Evolutionary conservation across 2,797 vertebrate species (phyloP), one percentile per base, ranked within the genome.

Genomic region (Sebastes kiyomatsui): DNA sequence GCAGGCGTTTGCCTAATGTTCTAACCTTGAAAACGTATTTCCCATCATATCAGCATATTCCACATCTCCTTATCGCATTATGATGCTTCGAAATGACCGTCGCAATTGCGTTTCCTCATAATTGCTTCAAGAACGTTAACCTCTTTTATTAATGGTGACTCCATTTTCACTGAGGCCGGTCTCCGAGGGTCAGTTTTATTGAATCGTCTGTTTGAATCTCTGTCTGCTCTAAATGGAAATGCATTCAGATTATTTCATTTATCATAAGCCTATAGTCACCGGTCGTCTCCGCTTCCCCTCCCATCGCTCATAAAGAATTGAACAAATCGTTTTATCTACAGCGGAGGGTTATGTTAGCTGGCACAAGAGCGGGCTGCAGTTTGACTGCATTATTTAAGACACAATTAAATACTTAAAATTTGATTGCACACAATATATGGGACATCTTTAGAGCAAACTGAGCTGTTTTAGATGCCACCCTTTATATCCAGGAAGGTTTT

Each of bases 181-280:
- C 87, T 91, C 80, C 1, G 2, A 58, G 88, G 90, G 81, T 92
- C 76, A 77, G 23, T 78, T 86, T 88, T 84, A 90, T 88, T 90
- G 84, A 89, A 90, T 91, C 49, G 54, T 83, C 80, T 79, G 49
- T 80, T 90, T 81, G 55, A 91, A 86, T 83, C 71, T 84, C 61
- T 28, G 52, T 91, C 85, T 85, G 52, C 77, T 90, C 59, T 73
- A 81, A 90, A 90, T 90, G 87, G 83, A 87, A 94, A 90, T 81
- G 55, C 77, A 73, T 86, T 90, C 79, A 83, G 38, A 62, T 67
- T 77, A 83, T 89, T 93, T 87, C 72, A 88, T 92, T 92, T 81
- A 89, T 91, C 82, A 81, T 75, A 72, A 38, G 30, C 71, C 70
- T 73, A 77, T 83, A 79, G 89, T 88, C 77, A 81, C 70, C 7